Base-by-base conservation (phyloP, 2,797 vertebrate genomes). In the Dryobates pubescens region DNA sequence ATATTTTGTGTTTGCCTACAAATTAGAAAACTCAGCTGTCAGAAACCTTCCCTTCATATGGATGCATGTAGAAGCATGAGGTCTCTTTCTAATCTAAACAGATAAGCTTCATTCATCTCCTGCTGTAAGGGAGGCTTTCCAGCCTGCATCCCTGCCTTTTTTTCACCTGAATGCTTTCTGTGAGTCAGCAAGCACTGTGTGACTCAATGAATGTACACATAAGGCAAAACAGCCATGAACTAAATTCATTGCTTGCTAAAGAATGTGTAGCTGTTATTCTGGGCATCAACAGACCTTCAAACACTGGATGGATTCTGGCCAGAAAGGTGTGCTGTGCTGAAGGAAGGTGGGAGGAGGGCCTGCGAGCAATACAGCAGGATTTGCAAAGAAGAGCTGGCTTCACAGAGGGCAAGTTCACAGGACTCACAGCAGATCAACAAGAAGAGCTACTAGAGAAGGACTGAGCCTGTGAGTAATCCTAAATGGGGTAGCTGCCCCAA, bases 141-240 rank as follows among this genome's bases (percentile, higher is more conserved):
- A 73, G 34, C 41, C 61, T 78, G 19, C 45, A n/a, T 81, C 77
- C 84, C 90, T 93, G 43, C 79, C 34, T 36, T 53, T 93, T 93
- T 94, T 94, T 78, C 63, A 88, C 71, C 49, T 41, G 73, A 90
- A 56, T 75, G 73, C 61, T 76, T 78, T 94, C 79, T 79, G 70
- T 94, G 89, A 94, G 70, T 94, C 93, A 96, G 89, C 86, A 89
- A 69, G 76, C 27, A 47, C 36, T 13, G 30, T 63, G 59, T 95
- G 88, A 96, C 84, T 94, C 92, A 93, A 24, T 57, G 38, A 77
- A 86, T 83, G 71, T 9, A 88, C 54, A 61, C 9, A 2, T 7
- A 54, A 61, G 67, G 67, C 70, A 58, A 88, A 95, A 73, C 73
- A 89, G 34, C 45, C 57, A 13, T n/a, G 57, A 83, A 94, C 84